Conservation (phyloP, 2,113 vertebrate genomes). For the Lepisosteus oculatus region DNA sequence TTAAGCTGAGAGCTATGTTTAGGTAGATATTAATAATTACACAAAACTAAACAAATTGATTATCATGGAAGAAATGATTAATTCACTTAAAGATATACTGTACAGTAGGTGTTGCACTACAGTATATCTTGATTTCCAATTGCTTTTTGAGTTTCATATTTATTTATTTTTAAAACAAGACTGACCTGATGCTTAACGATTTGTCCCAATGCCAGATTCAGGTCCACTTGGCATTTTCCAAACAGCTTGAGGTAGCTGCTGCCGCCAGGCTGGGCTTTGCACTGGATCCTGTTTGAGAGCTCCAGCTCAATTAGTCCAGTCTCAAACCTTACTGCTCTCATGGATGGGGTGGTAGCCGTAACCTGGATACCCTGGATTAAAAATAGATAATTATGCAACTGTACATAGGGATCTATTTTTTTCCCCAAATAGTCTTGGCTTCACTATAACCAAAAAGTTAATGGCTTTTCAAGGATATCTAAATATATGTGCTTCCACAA, state of each 20-base stretch:
- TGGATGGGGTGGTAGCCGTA: conserved; percentile 95
- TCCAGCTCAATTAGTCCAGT: conserved; percentile 95
- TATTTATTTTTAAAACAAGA: background rate
- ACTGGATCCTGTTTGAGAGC: conserved; percentile 94
- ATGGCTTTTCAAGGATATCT: background rate
- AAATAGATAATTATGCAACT: background rate
- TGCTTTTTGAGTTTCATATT: too few relatives aligned
- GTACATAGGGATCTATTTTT: background rate
- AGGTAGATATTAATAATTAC: too few relatives aligned
- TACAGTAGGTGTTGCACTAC: too few relatives aligned
- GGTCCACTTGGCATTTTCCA: conserved; percentile 96
- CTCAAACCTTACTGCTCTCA: conserved; percentile 95
- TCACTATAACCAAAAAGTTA: background rate
- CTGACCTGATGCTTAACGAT: conserved; percentile 96
- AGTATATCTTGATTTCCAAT: too few relatives aligned
- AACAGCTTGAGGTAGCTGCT: conserved; percentile 97
- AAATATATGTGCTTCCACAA: background rate
- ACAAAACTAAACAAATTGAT: too few relatives aligned
- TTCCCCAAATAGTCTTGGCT: background rate
- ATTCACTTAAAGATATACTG: too few relatives aligned
- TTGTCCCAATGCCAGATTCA: conserved; percentile 93
- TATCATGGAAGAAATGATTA: too few relatives aligned
- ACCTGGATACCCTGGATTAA: conserved; percentile 87
- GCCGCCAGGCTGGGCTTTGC: conserved; percentile 87
- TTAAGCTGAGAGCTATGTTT: too few relatives aligned